Evolutionary conservation across 2,888 invertebrate genomes (phyloP), one percentile per base, ranked within the genome.

Genomic region (Hemaris fuciformis): DNA sequence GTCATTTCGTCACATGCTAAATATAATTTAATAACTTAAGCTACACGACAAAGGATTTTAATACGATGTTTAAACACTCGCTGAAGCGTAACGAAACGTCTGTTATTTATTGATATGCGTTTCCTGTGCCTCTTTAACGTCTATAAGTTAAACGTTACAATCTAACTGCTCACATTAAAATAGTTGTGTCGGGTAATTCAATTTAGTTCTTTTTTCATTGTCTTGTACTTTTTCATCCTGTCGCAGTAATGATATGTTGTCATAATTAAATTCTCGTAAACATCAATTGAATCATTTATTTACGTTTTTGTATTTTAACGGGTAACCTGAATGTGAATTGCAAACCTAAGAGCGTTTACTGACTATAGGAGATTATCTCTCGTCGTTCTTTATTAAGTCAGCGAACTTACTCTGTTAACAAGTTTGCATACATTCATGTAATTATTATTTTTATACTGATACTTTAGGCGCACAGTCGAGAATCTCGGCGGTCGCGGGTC

Each of bases 1-100:
- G 53, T 34, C 27, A 67, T 77, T 81, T 78, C 66, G 78, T 72
- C 76, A 73, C 77, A 72, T 68, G 76, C 83, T 81, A 80, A 84
- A 84, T 80, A 81, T 81, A 75, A 67, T 75, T 78, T 77, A 76
- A 76, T 73, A 71, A 72, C 71, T 66, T 57, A 66, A 65, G 53
- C 61, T 60, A 42, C 31, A 46, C 27, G 58, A 57, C 82, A 85
- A 85, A 83, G 81, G 76, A 66, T 74, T 76, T 72, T 68, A 76
- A 67, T 66, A 18, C 58, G 64, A 69, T 69, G 71, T 74, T 76
- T 76, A 78, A 80, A 63, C 67, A 70, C 79, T 72, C 57, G 48
- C 76, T 74, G 77, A 80, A 65, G 23, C 38, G 64, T 61, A 73
- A 69, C 67, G 67, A 71, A 62, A 68, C 69, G 68, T 69, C 64